A percentile compares a stretch with the other conserved stretches of the same genome.
phyloP scores from a whole-genome alignment of 2,797 vertebrate species.

The Acanthurus tractus region DNA sequence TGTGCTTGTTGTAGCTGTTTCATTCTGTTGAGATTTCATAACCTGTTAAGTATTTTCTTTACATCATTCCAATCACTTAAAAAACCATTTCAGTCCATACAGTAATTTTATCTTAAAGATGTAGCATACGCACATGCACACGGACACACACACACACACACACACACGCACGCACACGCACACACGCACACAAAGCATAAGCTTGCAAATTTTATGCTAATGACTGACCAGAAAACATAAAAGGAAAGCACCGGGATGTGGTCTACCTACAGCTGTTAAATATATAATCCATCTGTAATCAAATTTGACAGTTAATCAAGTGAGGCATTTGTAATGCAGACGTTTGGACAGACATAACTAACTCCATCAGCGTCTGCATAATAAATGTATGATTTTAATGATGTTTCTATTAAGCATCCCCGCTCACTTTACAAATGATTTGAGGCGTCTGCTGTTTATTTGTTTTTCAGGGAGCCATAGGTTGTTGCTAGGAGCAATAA shows the following conservation, averaged over 20 bases:
- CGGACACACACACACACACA: slow-evolving; percentile 14
- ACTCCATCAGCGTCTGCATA: slow-evolving; percentile 88
- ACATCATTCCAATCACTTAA: background rate
- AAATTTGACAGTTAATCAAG: slow-evolving; percentile 89
- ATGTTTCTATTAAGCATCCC: slow-evolving; percentile 88
- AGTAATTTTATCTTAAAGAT: slow-evolving; percentile 17
- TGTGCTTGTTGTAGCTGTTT: background rate
- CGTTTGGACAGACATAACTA: slow-evolving; percentile 86
- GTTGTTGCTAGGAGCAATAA: slow-evolving; percentile 91
- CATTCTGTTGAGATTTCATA: background rate
- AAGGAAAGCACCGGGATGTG: slow-evolving; percentile 77
- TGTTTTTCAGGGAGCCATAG: slow-evolving; percentile 84
- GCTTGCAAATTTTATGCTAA: slow-evolving; percentile 73
- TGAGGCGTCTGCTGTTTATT: slow-evolving; percentile 89
- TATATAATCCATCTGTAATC: slow-evolving; percentile 89
- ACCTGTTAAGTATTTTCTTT: background rate
- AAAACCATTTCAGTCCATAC: slow-evolving; percentile 26
- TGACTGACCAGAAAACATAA: slow-evolving; percentile 74
- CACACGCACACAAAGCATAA: slow-evolving; percentile 30
- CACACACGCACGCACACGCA: slow-evolving; percentile 14
- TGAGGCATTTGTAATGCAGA: slow-evolving; percentile 84
- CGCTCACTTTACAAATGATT: slow-evolving; percentile 88
- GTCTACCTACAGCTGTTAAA: slow-evolving; percentile 85
- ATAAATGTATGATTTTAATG: slow-evolving; percentile 88
- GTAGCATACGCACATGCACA: slow-evolving; percentile 8